phyloP scores from a whole-genome alignment of 1,140 invertebrate species.

The Himalopsyche phryganea region DNA sequence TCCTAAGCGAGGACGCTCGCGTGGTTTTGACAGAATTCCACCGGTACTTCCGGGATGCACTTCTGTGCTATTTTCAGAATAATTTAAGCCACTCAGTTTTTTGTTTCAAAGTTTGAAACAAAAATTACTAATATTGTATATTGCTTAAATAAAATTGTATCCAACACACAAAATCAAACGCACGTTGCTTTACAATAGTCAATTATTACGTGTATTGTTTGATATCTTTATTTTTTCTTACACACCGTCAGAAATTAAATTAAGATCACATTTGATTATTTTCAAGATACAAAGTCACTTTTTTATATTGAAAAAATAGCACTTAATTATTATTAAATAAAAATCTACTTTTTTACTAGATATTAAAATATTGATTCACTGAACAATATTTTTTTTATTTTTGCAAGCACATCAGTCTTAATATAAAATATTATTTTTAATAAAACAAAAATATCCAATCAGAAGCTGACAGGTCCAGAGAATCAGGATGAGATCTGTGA shows the following conservation, averaged over 20 bases:
- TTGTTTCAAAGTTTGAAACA: too few species aligned
- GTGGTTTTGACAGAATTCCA: not conserved
- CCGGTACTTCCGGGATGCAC: not conserved
- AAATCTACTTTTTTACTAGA: not conserved
- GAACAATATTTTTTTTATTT: not conserved
- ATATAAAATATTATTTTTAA: not conserved
- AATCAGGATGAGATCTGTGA: conserved; percentile 1
- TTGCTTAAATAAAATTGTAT: too few species aligned
- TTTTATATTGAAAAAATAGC: too few species aligned
- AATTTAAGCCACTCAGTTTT: not conserved
- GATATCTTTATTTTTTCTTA: too few species aligned
- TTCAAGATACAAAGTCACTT: too few species aligned
- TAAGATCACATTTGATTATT: too few species aligned
- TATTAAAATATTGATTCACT: not conserved
- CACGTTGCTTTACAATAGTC: too few species aligned
- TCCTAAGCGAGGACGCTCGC: not conserved
- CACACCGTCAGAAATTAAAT: too few species aligned
- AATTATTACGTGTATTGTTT: too few species aligned
- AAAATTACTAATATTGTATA: too few species aligned
- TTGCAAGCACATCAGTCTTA: conserved; percentile 9
- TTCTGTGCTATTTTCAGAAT: not conserved
- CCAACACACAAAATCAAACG: too few species aligned
- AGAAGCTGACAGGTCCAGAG: not conserved
- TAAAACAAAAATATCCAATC: not conserved
- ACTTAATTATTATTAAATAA: too few species aligned